These are phyloP conservation scores for Cryptocephalus moraei DNA, from an alignment of 2,888 invertebrate genomes.

Conservation along the genomic window DNA sequence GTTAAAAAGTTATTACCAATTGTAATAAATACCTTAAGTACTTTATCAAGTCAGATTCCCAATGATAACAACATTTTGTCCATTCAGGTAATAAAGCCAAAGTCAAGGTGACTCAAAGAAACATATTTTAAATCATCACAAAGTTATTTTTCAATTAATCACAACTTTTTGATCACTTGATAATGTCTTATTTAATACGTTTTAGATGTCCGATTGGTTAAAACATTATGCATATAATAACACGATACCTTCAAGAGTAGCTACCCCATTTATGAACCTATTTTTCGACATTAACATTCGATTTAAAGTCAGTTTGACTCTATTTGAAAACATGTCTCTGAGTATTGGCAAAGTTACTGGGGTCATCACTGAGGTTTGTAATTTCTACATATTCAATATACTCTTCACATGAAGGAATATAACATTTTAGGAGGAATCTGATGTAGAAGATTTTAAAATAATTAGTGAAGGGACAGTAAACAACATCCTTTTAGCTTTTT, in stretches of 20 bases:
- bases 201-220: constrained; percentile 36
- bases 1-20: constrained; percentile 27
- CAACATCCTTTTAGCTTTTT: constrained; percentile 33
- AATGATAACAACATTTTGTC: constrained; percentile 18
- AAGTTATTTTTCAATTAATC: too few species aligned
- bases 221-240: constrained; percentile 31
- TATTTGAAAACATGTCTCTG: constrained; percentile 37
- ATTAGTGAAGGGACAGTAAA: constrained; percentile 32
- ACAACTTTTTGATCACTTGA: too few species aligned
- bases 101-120: too few species aligned
- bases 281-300: constrained; percentile 31
- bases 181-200: constrained; percentile 1
- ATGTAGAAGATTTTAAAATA: constrained; percentile 29
- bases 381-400: too few species aligned
- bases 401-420: too few species aligned
- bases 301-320: constrained; percentile 30
- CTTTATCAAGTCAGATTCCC: constrained; percentile 24
- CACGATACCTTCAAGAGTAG: constrained; percentile 24
- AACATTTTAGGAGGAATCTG: constrained; percentile 24
- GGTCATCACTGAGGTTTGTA: constrained; percentile 36
- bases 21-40: constrained; percentile 25
- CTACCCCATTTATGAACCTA: constrained; percentile 31
- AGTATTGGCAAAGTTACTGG: constrained; percentile 38
- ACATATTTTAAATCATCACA: too few species aligned
- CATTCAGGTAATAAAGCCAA: constrained; percentile 24